A percentile compares a stretch with the other conserved stretches of the same genome.
Evolutionary conservation across 2,113 vertebrate species (phyloP).

Genomic region (Mystacornis crossleyi): DNA sequence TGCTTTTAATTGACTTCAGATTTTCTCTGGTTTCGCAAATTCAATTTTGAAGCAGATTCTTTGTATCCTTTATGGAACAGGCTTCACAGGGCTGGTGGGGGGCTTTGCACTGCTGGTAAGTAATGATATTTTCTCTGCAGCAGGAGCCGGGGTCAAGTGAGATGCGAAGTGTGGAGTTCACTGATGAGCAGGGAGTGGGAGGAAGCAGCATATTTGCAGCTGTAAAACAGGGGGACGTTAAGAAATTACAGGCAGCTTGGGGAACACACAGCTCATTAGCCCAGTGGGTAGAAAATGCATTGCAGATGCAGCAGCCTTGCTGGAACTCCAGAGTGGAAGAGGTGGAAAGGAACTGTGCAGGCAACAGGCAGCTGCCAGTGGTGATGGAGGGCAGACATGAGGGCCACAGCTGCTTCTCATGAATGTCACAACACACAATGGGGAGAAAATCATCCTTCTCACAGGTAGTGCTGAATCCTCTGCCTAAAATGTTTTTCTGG

Average conservation of each 20-base stretch:
- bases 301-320: not conserved
- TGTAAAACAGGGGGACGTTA: not conserved
- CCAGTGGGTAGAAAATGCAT: not conserved
- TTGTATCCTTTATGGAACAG: not conserved
- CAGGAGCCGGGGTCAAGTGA: not conserved
- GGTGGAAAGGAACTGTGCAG: not conserved
- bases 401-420: not conserved
- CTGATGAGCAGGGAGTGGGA: not conserved
- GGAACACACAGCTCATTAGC: not conserved
- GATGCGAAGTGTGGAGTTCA: accelerated
- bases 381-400: not conserved
- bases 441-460: not conserved
- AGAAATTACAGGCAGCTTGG: not conserved
- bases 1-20: not conserved
- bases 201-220: not conserved
- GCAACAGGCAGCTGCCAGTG: not conserved
- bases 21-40: not conserved
- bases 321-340: not conserved
- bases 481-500: not conserved
- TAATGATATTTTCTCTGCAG: not conserved
- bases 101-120: not conserved
- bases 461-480: not conserved
- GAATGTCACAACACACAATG: accelerated
- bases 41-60: not conserved
- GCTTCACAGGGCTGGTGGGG: not conserved